Evolutionary conservation across 2,888 invertebrate genomes (phyloP).

Genomic region (Lasioglossum malachurum): DNA sequence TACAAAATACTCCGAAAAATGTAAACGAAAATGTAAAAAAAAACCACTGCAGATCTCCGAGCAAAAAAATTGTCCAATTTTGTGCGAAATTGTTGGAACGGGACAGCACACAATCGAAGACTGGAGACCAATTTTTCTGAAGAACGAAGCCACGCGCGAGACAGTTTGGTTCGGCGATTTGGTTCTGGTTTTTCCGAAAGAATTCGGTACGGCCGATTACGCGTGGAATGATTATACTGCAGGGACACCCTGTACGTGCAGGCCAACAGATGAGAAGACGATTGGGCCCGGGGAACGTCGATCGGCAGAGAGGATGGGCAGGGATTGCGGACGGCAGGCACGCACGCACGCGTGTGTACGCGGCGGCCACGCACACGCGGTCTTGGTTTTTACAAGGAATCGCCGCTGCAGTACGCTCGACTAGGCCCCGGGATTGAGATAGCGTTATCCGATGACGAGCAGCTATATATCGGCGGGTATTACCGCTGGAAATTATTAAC

Average conservation of each 20-base stretch:
- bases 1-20: background rate
- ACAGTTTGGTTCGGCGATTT: background rate
- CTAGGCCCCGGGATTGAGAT: constrained; percentile 71
- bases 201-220: background rate
- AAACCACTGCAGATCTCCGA: too few species aligned
- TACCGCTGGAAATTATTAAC: constrained; percentile 71
- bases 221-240: background rate
- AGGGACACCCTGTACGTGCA: constrained; percentile 3
- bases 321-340: background rate
- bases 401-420: constrained; percentile 63
- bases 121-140: background rate
- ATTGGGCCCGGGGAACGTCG: constrained; percentile 2
- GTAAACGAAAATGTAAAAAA: background rate
- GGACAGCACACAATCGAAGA: background rate
- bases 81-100: background rate
- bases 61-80: too few species aligned
- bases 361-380: constrained; percentile 47
- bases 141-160: background rate
- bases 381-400: constrained; percentile 62
- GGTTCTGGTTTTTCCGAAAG: background rate
- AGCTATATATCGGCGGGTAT: constrained; percentile 61
- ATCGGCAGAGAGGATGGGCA: background rate
- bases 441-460: constrained; percentile 69
- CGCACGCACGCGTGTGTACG: background rate
- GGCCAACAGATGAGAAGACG: constrained; percentile 23